phyloP scores from a whole-genome alignment of 2,888 invertebrate genomes.

The Spilosoma lubricipeda region DNA sequence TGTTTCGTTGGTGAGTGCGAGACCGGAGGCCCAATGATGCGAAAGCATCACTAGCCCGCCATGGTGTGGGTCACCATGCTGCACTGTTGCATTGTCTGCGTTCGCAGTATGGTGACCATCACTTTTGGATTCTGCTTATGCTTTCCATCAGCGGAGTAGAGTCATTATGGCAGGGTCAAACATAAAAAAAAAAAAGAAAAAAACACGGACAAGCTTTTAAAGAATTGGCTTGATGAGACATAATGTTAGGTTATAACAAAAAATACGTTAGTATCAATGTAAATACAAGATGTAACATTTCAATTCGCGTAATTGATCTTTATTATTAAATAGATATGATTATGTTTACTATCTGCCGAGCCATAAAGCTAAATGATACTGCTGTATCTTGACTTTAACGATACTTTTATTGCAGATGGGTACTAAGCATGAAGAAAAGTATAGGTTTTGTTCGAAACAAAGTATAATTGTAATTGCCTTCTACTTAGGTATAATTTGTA shows the following conservation, averaged over 20 bases:
- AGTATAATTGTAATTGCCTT: slow-evolving; percentile 39
- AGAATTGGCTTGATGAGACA: background rate
- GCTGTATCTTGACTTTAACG: slow-evolving; percentile 12
- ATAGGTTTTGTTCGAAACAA: slow-evolving; percentile 32
- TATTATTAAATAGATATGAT: background rate
- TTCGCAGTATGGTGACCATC: too few relatives aligned
- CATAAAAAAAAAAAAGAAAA: too few relatives aligned
- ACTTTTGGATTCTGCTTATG: too few relatives aligned
- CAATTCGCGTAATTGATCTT: background rate
- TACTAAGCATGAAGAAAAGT: slow-evolving; percentile 31
- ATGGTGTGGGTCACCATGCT: too few relatives aligned
- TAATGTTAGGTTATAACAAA: background rate
- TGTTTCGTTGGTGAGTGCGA: too few relatives aligned
- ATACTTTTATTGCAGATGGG: slow-evolving; percentile 34
- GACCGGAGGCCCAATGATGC: too few relatives aligned
- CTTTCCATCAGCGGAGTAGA: too few relatives aligned
- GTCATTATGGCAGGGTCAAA: too few relatives aligned
- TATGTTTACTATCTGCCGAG: background rate
- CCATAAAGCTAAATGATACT: slow-evolving; percentile 13
- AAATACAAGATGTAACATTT: background rate
- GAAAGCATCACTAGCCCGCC: too few relatives aligned
- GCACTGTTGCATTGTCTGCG: too few relatives aligned
- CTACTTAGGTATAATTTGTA: slow-evolving; percentile 40
- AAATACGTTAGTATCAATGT: background rate
- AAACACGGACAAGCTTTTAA: background rate